Base-by-base conservation (phyloP, 1,140 invertebrate species). In the Dreissena polymorpha region DNA sequence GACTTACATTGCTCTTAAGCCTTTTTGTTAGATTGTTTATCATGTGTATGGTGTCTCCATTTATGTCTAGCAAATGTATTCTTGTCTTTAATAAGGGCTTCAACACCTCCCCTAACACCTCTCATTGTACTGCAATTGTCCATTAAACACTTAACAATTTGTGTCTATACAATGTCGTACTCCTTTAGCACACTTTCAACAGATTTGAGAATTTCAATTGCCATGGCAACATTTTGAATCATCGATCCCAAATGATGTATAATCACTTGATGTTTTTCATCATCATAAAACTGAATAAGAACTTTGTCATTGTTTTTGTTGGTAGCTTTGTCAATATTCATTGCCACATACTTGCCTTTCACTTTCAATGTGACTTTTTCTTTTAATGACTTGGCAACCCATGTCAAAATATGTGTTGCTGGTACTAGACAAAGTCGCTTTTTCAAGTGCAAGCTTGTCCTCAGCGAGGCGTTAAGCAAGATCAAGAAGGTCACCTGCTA, bases 291-390 rank as follows among this genome's bases (percentile, higher is more conserved):
- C 55, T 77, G 63, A 8, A 80, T 71, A 29, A 85, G 29, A 13
- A 80, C 50, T 60, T 85, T 85, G 49, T 85, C 84, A 70, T 76
- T 85, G 53, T 76, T 81, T 7, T 67, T 74, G 60, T 85, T 85
- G 50, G 84, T 85, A 12, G 78, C 77, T 49, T 85, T 73, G 63
- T 85, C 84, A 57, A 85, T 55, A 69, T 85, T 85, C 5, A 81
- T 53, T 21, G 71, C 80, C 39, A 84, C 21, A 21, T 71, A 53
- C 49, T 60, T 63, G 27, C 68, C 69, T 25, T 27, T 74, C 13
- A 85, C 2, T 74, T 81, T 76, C 12, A 13, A 12, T 63, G 50
- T 75, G 3, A 85, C 55, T 71, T 85, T 78, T 25, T 76, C 53
- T 14, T 76, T 81, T 10, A 80, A 50, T 1, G 60, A n/a, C 81